A percentile compares a stretch with the other conserved stretches of the same genome.
Evolutionary conservation across 2,797 vertebrate genomes (phyloP).

Genomic region (Phataginus tricuspis): DNA sequence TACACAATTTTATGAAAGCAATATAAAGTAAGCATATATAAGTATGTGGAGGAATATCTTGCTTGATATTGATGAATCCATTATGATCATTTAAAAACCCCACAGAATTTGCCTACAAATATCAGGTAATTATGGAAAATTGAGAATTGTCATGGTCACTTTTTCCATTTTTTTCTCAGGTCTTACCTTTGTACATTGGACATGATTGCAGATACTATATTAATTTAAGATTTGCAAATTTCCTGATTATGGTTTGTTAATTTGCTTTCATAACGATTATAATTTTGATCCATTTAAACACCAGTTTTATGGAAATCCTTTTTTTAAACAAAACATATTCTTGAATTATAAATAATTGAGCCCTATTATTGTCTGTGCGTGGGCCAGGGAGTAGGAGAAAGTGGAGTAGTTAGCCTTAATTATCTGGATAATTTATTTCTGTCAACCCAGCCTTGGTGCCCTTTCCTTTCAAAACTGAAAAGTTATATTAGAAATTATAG

Average conservation of each 20-base stretch:
- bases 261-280: constrained; percentile 69
- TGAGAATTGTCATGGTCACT: neutral
- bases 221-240: constrained; percentile 51
- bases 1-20: neutral
- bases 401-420: constrained; percentile 78
- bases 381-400: constrained; percentile 66
- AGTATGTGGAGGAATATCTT: neutral
- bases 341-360: constrained; percentile 81
- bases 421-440: constrained; percentile 81
- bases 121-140: constrained; percentile 9
- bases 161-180: neutral
- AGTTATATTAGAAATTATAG: constrained; percentile 71
- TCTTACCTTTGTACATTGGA: neutral
- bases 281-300: constrained; percentile 64
- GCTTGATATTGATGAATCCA: neutral
- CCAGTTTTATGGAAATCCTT: constrained; percentile 64
- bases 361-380: constrained; percentile 65
- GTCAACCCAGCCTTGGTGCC: constrained; percentile 67
- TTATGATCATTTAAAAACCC: constrained; percentile 4
- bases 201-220: neutral
- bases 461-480: constrained; percentile 66
- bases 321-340: constrained; percentile 58
- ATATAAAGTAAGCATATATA: neutral
- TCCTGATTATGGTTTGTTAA: constrained; percentile 63
- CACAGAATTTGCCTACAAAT: neutral